These are phyloP conservation scores for Melinaea menophilus DNA, from an alignment of 2,888 invertebrate species.

Conservation along the genomic window DNA sequence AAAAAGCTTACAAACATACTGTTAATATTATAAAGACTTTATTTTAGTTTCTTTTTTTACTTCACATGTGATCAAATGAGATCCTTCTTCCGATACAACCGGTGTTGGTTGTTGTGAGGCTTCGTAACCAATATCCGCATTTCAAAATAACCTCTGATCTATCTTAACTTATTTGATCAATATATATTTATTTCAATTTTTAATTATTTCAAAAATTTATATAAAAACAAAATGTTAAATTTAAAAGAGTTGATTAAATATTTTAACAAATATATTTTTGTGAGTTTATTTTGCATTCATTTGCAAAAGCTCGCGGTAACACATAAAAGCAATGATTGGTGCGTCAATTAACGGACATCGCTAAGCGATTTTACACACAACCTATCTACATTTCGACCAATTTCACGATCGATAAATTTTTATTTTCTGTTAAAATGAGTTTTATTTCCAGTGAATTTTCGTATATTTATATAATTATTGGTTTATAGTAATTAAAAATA, in stretches of 20 bases:
- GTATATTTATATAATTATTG: too few species aligned
- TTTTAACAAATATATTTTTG: neutral
- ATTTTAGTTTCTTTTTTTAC: neutral
- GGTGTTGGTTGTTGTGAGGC: neutral
- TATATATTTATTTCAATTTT: neutral
- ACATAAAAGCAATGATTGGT: constrained; percentile 7
- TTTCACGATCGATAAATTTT: constrained; percentile 3
- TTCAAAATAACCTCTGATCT: neutral
- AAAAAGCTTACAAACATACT: too few species aligned
- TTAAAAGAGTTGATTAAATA: neutral
- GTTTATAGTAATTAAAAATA: too few species aligned
- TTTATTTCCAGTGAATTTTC: too few species aligned
- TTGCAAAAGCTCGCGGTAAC: constrained; percentile 4
- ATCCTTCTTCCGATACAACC: neutral
- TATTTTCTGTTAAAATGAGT: neutral
- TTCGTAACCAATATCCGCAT: constrained; percentile 3
- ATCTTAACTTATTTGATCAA: neutral
- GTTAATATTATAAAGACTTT: neutral
- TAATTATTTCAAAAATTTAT: too few species aligned
- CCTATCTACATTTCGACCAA: constrained; percentile 1
- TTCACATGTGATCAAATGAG: neutral
- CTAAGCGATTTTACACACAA: constrained; percentile 5
- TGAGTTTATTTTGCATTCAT: constrained; percentile 5
- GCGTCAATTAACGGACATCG: constrained; percentile 3
- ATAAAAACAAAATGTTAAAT: neutral